A percentile compares a stretch with the other conserved stretches of the same genome.
These are phyloP conservation scores for Eremophila alpestris DNA, from an alignment of 2,797 vertebrate species.

Conservation along the genomic window DNA sequence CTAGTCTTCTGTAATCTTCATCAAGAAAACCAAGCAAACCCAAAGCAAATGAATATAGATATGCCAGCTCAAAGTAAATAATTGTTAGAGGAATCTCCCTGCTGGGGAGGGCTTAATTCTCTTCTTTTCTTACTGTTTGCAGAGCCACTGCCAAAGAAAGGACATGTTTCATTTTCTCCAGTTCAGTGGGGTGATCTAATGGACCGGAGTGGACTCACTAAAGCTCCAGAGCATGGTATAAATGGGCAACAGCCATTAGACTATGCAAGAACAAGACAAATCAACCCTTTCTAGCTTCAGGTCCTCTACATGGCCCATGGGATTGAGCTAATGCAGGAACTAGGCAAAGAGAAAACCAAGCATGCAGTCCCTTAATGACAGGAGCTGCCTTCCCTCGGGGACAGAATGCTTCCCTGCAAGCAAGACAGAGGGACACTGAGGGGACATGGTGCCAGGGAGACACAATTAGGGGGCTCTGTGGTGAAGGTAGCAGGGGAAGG, in stretches of 20 bases:
- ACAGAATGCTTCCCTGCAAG: background rate
- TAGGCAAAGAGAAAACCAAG: background rate
- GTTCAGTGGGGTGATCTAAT: conserved; percentile 58
- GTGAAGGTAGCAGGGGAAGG: background rate
- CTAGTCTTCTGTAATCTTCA: conserved; percentile 51
- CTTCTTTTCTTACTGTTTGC: conserved; percentile 11
- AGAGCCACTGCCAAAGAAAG: conserved; percentile 19
- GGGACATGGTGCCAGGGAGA: background rate
- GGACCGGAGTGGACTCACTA: background rate
- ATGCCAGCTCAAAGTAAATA: conserved; percentile 57
- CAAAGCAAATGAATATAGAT: conserved; percentile 55
- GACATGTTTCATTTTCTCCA: conserved; percentile 60
- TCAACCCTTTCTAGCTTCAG: conserved; percentile 47
- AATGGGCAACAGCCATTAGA: conserved; percentile 37
- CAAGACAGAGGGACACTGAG: background rate
- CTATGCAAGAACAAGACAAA: conserved; percentile 6
- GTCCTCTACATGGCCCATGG: conserved; percentile 19
- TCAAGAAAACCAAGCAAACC: conserved; percentile 56
- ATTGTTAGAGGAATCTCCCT: conserved; percentile 26
- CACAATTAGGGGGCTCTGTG: background rate
- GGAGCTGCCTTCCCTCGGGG: conserved; percentile 16
- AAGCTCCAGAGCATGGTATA: conserved; percentile 28
- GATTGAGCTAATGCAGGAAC: conserved; percentile 18
- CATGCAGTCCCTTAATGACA: background rate
- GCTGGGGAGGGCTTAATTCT: background rate